Base-by-base conservation (phyloP, 2,113 vertebrate genomes). In the Brachyhypopomus occidentalis region DNA sequence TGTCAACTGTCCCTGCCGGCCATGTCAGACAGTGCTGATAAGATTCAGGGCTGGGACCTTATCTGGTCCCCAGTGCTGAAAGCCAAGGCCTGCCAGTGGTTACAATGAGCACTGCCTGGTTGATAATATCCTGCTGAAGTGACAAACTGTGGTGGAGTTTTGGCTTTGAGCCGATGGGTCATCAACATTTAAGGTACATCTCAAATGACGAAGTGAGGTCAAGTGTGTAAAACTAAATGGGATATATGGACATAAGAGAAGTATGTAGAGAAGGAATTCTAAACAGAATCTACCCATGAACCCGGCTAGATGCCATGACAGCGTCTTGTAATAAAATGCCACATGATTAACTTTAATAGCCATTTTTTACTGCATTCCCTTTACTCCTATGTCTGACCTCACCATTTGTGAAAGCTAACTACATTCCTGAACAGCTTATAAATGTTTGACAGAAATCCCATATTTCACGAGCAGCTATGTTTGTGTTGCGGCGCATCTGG, bases 1-100 rank as follows among this genome's bases (percentile, higher is more conserved):
- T 30, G 17, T 70, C 20, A 6, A 70, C 59, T 30, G 41, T 73
- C 62, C 22, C 48, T 69, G 60, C 81, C 23, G 23, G 69, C 11
- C 69, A 78, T 75, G 55, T 60, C 64, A 72, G 62, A 79, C 75
- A 30, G 2, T 8, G 27, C 25, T 58, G 45, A 80, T 73, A 81
- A 77, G 60, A 9, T 6, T 41, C 9, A 5, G 17, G 25, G 36
- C 58, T 62, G 16, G 23, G 17, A 9, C n/a, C 19, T 64, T 77
- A 60, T 72, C 12, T 56, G 52, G 38, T 62, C 20, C 67, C 12
- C 11, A 19, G 14, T 55, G 55, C 20, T 34, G 52, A 56, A 38
- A 36, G 9, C 56, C 36, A 59, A 30, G 27, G 36, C n/a, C 30
- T 55, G 25, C 12, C 20, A 6, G 20, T 27, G 34, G 69, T 60